phyloP scores from a whole-genome alignment of 2,888 invertebrate genomes.

The Didymodactylos carnosus region DNA sequence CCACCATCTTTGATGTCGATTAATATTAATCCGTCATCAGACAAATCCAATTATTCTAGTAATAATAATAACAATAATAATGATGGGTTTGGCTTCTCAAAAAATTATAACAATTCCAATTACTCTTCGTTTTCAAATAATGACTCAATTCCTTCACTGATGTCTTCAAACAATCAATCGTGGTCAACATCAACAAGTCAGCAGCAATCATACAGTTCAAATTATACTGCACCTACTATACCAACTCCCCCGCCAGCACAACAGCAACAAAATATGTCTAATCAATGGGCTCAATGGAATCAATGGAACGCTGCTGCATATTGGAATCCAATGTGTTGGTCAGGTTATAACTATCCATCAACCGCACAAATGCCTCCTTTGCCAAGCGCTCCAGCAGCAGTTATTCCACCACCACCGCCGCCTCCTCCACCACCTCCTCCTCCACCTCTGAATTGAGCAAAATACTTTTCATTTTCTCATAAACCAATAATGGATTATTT shows the following conservation, averaged over 20 bases:
- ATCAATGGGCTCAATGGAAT: not conserved
- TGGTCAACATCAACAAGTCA: not conserved
- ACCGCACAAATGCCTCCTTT: not conserved
- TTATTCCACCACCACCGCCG: not conserved
- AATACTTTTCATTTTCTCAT: no score
- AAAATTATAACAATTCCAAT: not conserved
- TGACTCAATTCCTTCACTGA: no score
- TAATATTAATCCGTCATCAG: not conserved
- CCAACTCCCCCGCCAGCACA: not conserved
- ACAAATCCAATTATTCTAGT: not conserved
- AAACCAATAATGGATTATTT: no score
- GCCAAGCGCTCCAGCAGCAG: not conserved
- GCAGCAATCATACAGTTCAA: not conserved
- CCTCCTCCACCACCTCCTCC: not conserved
- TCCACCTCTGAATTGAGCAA: not conserved
- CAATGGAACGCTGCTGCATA: not conserved
- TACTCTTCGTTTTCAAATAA: not conserved
- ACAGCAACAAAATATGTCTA: not conserved
- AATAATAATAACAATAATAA: not conserved
- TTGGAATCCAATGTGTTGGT: not conserved
- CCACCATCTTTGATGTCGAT: not conserved
- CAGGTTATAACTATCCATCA: no score
- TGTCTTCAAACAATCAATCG: no score
- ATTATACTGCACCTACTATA: not conserved
- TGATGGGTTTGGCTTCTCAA: not conserved